Percentiles rank a stretch among this genome's conserved stretches.
Evolutionary conservation across 2,797 vertebrate genomes (phyloP).

Genomic region (Varecia variegata): DNA sequence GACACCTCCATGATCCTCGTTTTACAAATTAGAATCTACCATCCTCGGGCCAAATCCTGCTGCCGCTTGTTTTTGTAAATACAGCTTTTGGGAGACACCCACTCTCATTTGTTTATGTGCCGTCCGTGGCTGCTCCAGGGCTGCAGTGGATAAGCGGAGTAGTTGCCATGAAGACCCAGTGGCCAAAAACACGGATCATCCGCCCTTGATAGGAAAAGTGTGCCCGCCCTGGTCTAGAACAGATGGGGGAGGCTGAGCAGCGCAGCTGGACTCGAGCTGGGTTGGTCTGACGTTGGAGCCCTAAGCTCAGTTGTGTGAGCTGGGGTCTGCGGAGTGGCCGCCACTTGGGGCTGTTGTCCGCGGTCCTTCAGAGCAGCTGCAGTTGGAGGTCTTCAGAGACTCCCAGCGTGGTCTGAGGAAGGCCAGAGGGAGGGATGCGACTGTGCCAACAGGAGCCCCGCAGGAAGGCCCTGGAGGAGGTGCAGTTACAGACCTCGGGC

Average conservation of each 20-base stretch:
- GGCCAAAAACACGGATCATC: neutral
- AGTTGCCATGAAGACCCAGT: accelerated
- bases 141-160: accelerated
- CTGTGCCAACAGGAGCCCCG: neutral
- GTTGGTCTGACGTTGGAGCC: neutral
- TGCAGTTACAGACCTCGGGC: constrained; percentile 55
- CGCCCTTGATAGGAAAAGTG: no score
- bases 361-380: neutral
- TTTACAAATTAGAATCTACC: neutral
- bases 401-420: accelerated
- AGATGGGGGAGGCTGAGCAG: neutral
- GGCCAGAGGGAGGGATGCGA: accelerated
- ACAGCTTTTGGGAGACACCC: neutral
- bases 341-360: accelerated
- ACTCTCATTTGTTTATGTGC: accelerated
- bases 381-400: neutral
- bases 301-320: accelerated
- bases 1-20: neutral
- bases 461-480: neutral
- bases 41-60: neutral
- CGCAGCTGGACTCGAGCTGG: no score
- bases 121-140: accelerated
- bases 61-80: neutral
- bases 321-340: accelerated
- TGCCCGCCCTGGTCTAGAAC: accelerated